Base-by-base conservation (phyloP, 2,113 vertebrate genomes). In the Nothocercus julius region DNA sequence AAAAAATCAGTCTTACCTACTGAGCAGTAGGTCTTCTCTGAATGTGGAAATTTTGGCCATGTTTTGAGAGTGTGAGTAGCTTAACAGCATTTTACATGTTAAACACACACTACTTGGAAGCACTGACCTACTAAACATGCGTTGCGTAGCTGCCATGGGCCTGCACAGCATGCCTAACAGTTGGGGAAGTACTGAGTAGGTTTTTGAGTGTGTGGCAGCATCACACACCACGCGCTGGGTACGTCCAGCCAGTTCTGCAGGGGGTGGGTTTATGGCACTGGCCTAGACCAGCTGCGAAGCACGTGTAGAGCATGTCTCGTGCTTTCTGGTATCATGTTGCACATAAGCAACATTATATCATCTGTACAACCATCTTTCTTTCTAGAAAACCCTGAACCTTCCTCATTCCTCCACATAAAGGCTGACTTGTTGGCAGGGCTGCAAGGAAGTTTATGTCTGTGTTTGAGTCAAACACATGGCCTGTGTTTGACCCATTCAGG, bases 71-170 rank as follows among this genome's bases (percentile, higher is more conserved):
- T 4, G 15, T 40, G n/a, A 59, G 30, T 2, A 44, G 42, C 72
- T 51, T 54, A 59, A 34, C 18, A 67, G 22, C 5, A 53, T 18
- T 17, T n/a, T 62, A 3, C 0, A 0, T 34, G 8, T 2, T 20
- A 25, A 44, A n/a, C 44, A 69, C 20, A 25, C 15, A 4, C 20
- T 13, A 1, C 56, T 40, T 30, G 36, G 36, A 87, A 89, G 27
- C 17, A 21, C 14, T 49, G 70, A 67, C 54, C 59, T 67, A 91
- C 58, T 89, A 85, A 87, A 18, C 17, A 5, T 18, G 5, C 0
- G 0, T 7, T 36, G 11, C 30, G 9, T 3, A 45, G 74, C 2
- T 85, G 13, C 7, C 8, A 1, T 36, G 30, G 70, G 61, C 15
- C 45, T 78, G 36, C 27, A 28, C 30, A 81, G 19, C n/a, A 6